These are phyloP conservation scores for Aleiodes sp. DNA, from an alignment of 1,140 invertebrate species.

Conservation along the genomic window DNA sequence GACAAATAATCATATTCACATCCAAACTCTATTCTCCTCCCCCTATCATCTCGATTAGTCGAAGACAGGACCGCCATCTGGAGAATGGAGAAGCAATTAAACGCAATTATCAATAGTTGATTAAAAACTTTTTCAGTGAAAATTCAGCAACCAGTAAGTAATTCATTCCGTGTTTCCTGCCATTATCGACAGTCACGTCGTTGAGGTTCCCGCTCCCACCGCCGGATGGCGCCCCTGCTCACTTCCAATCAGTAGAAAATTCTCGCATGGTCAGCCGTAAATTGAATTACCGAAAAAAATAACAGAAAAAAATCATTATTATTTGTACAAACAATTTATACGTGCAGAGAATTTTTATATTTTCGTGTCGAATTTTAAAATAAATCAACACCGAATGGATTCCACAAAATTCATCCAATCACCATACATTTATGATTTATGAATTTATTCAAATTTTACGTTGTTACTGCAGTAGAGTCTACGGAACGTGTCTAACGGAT, in stretches of 20 bases:
- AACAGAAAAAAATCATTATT: constrained; percentile 41
- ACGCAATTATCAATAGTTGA: no score
- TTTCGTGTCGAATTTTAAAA: constrained; percentile 32
- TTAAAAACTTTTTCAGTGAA: no score
- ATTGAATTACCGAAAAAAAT: constrained; percentile 42
- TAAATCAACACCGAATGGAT: background rate
- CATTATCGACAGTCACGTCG: background rate
- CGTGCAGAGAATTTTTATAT: no score
- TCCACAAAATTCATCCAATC: background rate
- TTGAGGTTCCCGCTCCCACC: background rate
- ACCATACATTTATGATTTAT: background rate
- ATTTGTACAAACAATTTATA: constrained; percentile 39
- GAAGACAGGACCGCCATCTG: no score
- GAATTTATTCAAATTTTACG: background rate
- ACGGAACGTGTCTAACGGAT: constrained; percentile 13
- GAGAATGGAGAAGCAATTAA: no score
- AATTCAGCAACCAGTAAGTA: background rate
- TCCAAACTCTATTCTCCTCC: no score
- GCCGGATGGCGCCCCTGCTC: background rate
- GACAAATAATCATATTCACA: no score
- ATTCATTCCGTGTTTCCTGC: background rate
- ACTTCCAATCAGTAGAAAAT: background rate
- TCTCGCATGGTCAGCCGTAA: constrained; percentile 20
- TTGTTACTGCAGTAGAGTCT: background rate
- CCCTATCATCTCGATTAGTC: no score